These are phyloP conservation scores for Ictalurus punctatus DNA, from an alignment of 2,113 vertebrate species.

Conservation along the genomic window DNA sequence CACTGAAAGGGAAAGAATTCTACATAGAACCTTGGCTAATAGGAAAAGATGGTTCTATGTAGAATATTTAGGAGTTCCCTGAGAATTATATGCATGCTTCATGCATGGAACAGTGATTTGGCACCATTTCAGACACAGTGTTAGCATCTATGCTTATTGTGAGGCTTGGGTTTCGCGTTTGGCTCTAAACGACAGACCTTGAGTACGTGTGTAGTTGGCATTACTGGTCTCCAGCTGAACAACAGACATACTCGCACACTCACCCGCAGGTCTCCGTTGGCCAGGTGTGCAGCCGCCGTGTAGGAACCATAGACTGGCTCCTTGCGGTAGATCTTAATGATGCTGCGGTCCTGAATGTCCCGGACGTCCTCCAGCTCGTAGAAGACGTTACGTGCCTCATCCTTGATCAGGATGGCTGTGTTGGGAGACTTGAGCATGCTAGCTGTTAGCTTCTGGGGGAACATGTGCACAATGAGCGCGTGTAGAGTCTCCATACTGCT, in stretches of 20 bases:
- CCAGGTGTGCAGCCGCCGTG: slow-evolving; percentile 86
- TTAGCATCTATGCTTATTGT: background rate
- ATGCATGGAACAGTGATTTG: background rate
- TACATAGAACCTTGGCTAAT: background rate
- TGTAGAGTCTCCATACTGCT: slow-evolving; percentile 98
- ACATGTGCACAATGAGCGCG: slow-evolving; percentile 98
- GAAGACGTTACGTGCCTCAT: slow-evolving; percentile 95
- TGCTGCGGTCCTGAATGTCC: slow-evolving; percentile 96
- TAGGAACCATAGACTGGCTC: slow-evolving; percentile 95
- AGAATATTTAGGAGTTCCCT: background rate
- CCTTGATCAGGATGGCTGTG: slow-evolving; percentile 98
- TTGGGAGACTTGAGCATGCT: slow-evolving; percentile 98
- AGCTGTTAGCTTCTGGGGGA: slow-evolving; percentile 97
- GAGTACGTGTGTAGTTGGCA: background rate
- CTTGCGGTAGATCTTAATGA: slow-evolving; percentile 98
- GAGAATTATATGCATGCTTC: background rate
- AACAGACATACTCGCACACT: slow-evolving; percentile 50
- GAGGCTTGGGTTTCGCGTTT: background rate
- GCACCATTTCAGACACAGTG: background rate
- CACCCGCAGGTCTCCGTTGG: slow-evolving; percentile 96
- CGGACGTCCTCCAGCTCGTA: slow-evolving; percentile 97
- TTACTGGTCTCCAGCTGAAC: background rate
- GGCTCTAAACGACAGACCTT: background rate
- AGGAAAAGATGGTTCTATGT: background rate
- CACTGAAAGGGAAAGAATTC: background rate